Evolutionary conservation across 2,113 vertebrate species (phyloP).

Genomic region (Sminthopsis crassicaudata): DNA sequence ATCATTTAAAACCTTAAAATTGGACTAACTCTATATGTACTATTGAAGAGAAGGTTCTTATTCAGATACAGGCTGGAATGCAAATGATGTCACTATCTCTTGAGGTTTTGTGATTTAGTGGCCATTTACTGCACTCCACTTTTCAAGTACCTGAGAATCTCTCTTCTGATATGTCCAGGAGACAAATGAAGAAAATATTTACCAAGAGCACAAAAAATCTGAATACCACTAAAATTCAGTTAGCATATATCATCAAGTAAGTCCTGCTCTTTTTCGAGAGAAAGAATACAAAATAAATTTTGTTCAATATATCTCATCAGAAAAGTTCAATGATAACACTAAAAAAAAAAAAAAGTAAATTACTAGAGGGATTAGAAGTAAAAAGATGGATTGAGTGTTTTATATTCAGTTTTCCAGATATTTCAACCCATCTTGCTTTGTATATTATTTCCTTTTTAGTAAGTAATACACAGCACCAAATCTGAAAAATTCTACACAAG

Average conservation of each 20-base stretch:
- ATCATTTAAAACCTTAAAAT: neutral
- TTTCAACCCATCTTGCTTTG: neutral
- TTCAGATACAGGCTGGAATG: neutral
- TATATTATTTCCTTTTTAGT: neutral
- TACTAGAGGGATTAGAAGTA: neutral
- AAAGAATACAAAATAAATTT: neutral
- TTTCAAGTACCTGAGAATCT: neutral
- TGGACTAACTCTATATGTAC: neutral
- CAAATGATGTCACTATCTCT: neutral
- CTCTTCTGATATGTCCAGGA: neutral
- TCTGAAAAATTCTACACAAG: neutral
- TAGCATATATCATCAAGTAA: neutral
- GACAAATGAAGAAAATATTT: neutral
- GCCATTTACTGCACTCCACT: neutral
- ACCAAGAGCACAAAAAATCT: neutral
- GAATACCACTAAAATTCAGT: neutral
- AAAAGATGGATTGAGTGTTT: neutral
- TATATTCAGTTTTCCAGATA: neutral
- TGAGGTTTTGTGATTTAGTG: neutral
- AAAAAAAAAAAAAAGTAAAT: neutral
- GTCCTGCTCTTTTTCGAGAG: neutral
- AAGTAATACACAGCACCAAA: neutral
- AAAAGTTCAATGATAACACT: neutral
- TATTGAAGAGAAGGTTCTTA: neutral
- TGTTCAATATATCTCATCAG: neutral